Conservation (phyloP, 2,888 invertebrate species). For the Xestia ashworthii region DNA sequence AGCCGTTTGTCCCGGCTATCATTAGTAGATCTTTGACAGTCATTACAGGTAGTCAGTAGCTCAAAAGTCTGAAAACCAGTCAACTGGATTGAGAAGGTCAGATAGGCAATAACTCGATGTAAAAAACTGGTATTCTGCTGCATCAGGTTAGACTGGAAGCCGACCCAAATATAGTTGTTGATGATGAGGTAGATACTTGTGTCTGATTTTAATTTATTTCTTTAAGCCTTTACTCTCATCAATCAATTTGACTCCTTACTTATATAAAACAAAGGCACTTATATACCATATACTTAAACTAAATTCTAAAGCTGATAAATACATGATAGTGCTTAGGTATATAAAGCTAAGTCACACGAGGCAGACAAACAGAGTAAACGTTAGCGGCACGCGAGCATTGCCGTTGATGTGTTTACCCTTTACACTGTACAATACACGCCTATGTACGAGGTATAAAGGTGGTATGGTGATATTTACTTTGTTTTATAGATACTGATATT, state of each 20-base stretch:
- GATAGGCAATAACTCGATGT: too few relatives aligned
- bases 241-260: slow-evolving; percentile 7
- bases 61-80: too few relatives aligned
- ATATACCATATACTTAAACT: background rate
- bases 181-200: too few relatives aligned
- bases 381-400: slow-evolving; percentile 53
- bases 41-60: too few relatives aligned
- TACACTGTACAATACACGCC: slow-evolving; percentile 23
- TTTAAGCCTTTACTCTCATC: background rate
- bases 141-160: too few relatives aligned
- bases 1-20: too few relatives aligned
- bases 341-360: slow-evolving; percentile 48
- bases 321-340: slow-evolving; percentile 23
- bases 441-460: background rate
- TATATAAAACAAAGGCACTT: slow-evolving; percentile 3
- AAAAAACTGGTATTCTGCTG: too few relatives aligned
- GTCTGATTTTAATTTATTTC: background rate
- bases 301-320: slow-evolving; percentile 9
- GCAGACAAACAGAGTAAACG: slow-evolving; percentile 53
- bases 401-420: slow-evolving; percentile 53
- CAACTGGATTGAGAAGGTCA: too few relatives aligned
- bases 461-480: slow-evolving; percentile 13
- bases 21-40: too few relatives aligned
- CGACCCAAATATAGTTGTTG: too few relatives aligned
- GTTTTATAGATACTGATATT: background rate